These are phyloP conservation scores for Ostrea edulis DNA, from an alignment of 1,140 invertebrate genomes.

Conservation along the genomic window DNA sequence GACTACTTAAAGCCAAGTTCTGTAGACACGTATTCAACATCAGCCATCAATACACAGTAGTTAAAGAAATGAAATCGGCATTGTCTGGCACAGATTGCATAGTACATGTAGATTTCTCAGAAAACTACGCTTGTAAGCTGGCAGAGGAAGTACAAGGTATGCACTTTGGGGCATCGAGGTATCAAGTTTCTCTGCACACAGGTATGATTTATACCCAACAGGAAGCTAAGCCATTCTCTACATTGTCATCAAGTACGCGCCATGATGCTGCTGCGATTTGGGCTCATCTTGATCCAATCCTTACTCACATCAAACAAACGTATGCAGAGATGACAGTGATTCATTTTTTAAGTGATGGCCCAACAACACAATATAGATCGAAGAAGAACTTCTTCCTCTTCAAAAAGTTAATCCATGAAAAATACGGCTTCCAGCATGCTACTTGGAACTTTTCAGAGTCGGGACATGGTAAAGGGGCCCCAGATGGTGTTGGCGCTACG, in stretches of 20 bases:
- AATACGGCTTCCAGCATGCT: too few relatives aligned
- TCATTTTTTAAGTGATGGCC: too few relatives aligned
- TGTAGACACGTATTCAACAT: constrained; percentile 59
- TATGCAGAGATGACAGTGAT: too few relatives aligned
- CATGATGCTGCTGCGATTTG: constrained; percentile 62
- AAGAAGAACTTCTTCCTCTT: too few relatives aligned
- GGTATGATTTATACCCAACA: constrained; percentile 41
- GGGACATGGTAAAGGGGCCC: too few relatives aligned
- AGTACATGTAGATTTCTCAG: constrained; percentile 63
- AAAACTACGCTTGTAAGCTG: constrained; percentile 58
- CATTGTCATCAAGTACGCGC: constrained; percentile 46
- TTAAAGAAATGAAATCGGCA: constrained; percentile 49
- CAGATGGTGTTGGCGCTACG: too few relatives aligned
- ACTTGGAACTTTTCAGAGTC: too few relatives aligned
- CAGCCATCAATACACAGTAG: constrained; percentile 53
- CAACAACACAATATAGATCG: too few relatives aligned
- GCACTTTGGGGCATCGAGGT: constrained; percentile 59
- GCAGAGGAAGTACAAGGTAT: constrained; percentile 51
- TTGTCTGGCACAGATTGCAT: constrained; percentile 56
- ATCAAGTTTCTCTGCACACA: constrained; percentile 49
- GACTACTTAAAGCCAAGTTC: constrained; percentile 43
- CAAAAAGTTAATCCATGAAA: too few relatives aligned
- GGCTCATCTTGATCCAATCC: constrained; percentile 57
- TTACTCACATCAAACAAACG: constrained; percentile 49
- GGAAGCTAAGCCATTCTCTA: constrained; percentile 48